Conservation (phyloP, 2,888 invertebrate species). For the Hymenopus coronatus region DNA sequence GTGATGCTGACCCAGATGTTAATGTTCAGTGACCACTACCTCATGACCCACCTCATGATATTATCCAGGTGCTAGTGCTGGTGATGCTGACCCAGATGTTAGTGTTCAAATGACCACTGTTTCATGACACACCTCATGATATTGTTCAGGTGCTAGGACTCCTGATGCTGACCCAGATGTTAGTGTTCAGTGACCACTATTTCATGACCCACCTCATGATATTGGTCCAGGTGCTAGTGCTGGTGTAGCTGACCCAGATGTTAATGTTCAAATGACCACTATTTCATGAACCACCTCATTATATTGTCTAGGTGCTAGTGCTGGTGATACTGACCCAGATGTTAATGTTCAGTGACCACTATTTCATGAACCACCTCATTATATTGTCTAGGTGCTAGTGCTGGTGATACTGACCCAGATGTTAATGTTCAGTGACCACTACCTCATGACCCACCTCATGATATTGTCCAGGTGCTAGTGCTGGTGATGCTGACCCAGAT, state of each 20-base stretch:
- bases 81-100: too few species aligned
- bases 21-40: too few species aligned
- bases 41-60: too few species aligned
- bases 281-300: too few species aligned
- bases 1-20: too few species aligned
- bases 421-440: background rate
- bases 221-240: background rate
- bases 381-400: background rate
- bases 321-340: background rate
- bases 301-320: background rate
- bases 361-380: background rate
- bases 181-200: too few species aligned
- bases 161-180: too few species aligned
- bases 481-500: background rate
- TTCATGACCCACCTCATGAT: too few species aligned
- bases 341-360: background rate
- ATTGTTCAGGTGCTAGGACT: too few species aligned
- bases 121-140: too few species aligned
- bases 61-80: too few species aligned
- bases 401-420: background rate
- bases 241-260: background rate
- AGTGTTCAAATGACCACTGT: too few species aligned
- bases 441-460: background rate
- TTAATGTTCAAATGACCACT: background rate
- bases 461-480: background rate